Base-by-base conservation (phyloP, 2,797 vertebrate genomes). In the Schizopygopsis pylzovi region DNA sequence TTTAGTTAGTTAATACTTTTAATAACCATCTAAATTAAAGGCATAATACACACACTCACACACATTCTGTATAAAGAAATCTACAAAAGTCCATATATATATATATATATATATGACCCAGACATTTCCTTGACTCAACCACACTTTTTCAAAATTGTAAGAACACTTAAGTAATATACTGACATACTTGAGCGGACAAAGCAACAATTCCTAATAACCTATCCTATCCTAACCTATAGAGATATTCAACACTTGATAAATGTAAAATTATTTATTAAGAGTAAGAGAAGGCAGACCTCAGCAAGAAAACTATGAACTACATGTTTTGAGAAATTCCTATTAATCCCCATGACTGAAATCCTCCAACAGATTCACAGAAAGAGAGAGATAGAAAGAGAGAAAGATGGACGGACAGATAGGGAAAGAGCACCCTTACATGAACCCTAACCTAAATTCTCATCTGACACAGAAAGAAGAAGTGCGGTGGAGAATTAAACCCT, bases 401-500 rank as follows among this genome's bases (percentile, higher is more conserved):
- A 5, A 80, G 49, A 81, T 4, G 33, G 39, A 81, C 0, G 56
- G 79, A 68, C 0, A 78, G 41, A 52, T 0, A 85, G 49, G 43
- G 33, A 78, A 13, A 77, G 13, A 68, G 1, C 25, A 43, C 54
- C 76, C 84, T 80, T 39, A 79, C 54, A 39, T 81, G 84, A 81
- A 84, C 78, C 79, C 79, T 85, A 73, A 80, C 56, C 65, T 72
- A 68, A 79, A 79, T 87, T 75, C 41, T 79, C 16, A n/a, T 77
- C 70, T 79, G 80, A 79, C 39, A 25, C 43, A 79, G 67, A 79
- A 45, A 65, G 16, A 77, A 45, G 33, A 22, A 81, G 45, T 45
- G 56, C 45, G 13, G 15, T 63, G 78, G 78, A 63, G 33, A 54
- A 61, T 43, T 25, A 25, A 71, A 28, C 13, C 28, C 13, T 15